Percentiles rank a stretch among this genome's conserved stretches.
Evolutionary conservation across 2,113 vertebrate genomes (phyloP).

Genomic region (Microcebus murinus): DNA sequence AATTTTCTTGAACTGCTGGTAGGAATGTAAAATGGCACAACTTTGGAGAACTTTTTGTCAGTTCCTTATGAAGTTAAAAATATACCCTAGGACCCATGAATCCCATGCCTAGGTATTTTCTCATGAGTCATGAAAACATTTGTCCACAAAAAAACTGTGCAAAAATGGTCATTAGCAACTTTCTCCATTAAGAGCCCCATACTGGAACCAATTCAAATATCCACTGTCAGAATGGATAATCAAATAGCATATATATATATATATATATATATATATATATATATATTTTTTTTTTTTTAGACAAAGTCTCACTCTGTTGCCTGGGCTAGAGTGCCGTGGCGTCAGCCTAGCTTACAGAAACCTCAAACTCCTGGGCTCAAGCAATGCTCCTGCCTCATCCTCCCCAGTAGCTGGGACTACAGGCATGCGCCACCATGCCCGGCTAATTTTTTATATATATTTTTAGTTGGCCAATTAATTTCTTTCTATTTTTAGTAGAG

Average conservation of each 20-base stretch:
- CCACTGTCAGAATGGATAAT: neutral
- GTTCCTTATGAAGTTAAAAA: constrained; percentile 15
- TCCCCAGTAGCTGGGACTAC: too few relatives aligned
- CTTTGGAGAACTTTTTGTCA: constrained; percentile 3
- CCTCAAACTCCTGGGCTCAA: too few relatives aligned
- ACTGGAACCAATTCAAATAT: neutral
- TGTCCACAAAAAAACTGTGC: neutral
- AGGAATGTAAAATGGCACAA: neutral
- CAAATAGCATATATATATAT: neutral
- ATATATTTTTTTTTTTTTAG: too few relatives aligned
- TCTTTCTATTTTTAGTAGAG: too few relatives aligned
- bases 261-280: too few relatives aligned
- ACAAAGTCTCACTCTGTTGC: too few relatives aligned
- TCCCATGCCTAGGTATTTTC: constrained; percentile 1
- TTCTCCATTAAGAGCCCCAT: neutral
- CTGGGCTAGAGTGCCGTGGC: too few relatives aligned
- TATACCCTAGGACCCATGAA: neutral
- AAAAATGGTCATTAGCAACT: neutral
- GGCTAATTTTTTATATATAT: too few relatives aligned
- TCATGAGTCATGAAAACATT: constrained; percentile 6
- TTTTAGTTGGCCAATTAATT: too few relatives aligned
- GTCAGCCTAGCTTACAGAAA: too few relatives aligned
- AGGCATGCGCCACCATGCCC: too few relatives aligned
- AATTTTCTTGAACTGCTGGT: neutral
- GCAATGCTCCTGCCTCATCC: too few relatives aligned